Conservation (phyloP, 2,888 invertebrate species). For the Pseudococcus viburni region DNA sequence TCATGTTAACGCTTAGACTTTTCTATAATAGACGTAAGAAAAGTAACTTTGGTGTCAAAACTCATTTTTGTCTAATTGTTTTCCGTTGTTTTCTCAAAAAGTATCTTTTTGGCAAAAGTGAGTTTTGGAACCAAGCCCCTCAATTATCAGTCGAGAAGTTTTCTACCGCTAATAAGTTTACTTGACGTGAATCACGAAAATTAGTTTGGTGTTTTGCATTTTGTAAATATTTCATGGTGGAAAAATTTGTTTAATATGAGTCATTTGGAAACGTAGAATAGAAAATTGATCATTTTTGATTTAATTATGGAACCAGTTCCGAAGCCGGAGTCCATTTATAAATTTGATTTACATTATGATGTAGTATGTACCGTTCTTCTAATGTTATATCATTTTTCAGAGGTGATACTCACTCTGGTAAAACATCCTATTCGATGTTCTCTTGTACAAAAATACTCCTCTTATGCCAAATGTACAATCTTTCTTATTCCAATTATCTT, state of each 20-base stretch:
- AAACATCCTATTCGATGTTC: not conserved
- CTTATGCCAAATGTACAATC: not conserved
- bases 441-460: not conserved
- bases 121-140: no score
- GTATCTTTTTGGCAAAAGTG: no score
- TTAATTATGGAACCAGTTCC: slow-evolving; percentile 5
- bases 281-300: not conserved
- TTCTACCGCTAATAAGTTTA: not conserved
- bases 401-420: not conserved
- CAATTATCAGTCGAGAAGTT: not conserved
- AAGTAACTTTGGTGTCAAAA: no score
- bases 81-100: no score
- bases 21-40: no score
- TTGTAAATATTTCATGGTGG: not conserved
- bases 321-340: not conserved
- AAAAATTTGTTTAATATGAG: not conserved
- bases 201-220: not conserved
- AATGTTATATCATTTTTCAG: not conserved
- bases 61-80: no score
- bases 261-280: not conserved
- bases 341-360: not conserved
- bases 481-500: not conserved
- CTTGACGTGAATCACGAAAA: not conserved
- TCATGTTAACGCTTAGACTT: no score
- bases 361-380: not conserved